A percentile compares a stretch with the other conserved stretches of the same genome.
These are phyloP conservation scores for Cassiopea andromeda DNA, from an alignment of 30 jellyfish, hydroid and myxozoan species.

Conservation along the genomic window DNA sequence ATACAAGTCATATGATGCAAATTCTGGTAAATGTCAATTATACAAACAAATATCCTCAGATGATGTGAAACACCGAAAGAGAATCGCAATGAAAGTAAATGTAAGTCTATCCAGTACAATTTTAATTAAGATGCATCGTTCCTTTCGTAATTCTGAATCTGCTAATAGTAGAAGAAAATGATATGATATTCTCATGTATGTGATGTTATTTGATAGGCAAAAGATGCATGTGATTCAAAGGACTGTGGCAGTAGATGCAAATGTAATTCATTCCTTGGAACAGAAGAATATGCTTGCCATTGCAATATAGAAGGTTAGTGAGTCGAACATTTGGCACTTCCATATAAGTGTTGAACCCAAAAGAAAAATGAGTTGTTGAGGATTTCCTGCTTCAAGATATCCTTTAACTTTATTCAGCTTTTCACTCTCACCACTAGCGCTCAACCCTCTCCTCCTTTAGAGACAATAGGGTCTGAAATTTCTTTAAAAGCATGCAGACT, in stretches of 20 bases:
- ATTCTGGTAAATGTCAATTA: background rate
- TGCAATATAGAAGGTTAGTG: background rate
- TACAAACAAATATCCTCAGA: background rate
- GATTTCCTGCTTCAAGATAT: too few species aligned
- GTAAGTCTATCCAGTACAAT: background rate
- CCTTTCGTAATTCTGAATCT: background rate
- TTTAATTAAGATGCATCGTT: background rate
- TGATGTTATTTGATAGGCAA: background rate
- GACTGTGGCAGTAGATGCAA: background rate
- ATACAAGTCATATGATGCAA: background rate
- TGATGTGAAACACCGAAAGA: background rate
- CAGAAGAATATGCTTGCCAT: constrained; percentile 3
- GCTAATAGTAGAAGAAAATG: background rate
- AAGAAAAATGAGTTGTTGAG: too few species aligned
- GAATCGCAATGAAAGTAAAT: background rate
- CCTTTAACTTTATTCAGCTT: too few species aligned
- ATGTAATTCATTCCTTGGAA: background rate
- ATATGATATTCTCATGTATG: too few species aligned
- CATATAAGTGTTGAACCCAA: too few species aligned
- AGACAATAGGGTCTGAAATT: too few species aligned
- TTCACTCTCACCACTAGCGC: too few species aligned
- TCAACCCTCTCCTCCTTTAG: too few species aligned
- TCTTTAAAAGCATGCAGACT: too few species aligned
- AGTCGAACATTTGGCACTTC: background rate
- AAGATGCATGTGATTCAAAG: background rate